Evolutionary conservation across 2,797 vertebrate genomes (phyloP), one percentile per base, ranked within the genome.

Genomic region (Morus bassanus): DNA sequence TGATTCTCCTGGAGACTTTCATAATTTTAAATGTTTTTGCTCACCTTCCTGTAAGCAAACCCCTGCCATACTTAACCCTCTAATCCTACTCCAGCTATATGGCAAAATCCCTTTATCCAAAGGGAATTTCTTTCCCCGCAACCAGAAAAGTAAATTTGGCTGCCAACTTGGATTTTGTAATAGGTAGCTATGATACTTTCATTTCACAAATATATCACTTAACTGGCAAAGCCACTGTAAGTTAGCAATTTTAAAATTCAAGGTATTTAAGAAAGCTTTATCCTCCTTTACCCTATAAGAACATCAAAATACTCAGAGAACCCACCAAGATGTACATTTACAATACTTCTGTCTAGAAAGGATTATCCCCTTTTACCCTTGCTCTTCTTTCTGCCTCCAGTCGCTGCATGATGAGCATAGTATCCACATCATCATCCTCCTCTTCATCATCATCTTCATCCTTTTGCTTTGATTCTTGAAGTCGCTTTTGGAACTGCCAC

Each of bases 401-500:
- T 86, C 99, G 99, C 97, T 99, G 99, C 99, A 99, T 99, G 97
- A 99, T 99, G 88, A 99, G 98, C 98, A 99, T 97, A 59, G 99
- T 99, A 98, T 99, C 99, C 96, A 99, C 98, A 27, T 99, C 99
- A 63, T 99, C 99, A 5, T 98, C 98, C 75, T 98, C 98, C 46
- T 99, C 99, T 59, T 99, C 99, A 69, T 99, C 99, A 4, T 99
- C 99, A 4, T 99, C 99, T 16, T 99, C 99, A 60, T 99, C 99
- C 64, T 99, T 99, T 95, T 99, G 99, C 97, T 99, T 99, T 41
- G 99, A 99, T 96, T 99, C 99, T 91, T 99, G 99, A 85, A 99
- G 98, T 33, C 99, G 97, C 96, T 99, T 99, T 98, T 99, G 99
- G 98, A 99, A 99, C 98, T 99, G 99, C 99, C 99, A 99, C 97